A percentile compares a stretch with the other conserved stretches of the same genome.
Evolutionary conservation across 2,113 vertebrate species (phyloP).

Genomic region (Carassius gibelio): DNA sequence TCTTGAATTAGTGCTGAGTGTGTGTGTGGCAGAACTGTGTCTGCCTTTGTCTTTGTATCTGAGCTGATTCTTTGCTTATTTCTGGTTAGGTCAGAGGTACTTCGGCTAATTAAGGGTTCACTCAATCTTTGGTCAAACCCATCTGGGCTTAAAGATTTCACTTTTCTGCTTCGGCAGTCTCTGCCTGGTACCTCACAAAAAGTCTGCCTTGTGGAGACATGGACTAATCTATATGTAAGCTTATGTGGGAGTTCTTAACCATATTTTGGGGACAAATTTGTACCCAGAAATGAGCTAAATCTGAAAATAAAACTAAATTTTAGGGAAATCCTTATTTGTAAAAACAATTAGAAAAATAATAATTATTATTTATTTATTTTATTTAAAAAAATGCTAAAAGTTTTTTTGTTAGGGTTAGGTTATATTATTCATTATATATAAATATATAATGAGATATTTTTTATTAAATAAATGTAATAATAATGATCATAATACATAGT

Average conservation of each 20-base stretch:
- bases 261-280: not conserved
- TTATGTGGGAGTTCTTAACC: not conserved
- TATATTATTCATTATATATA: too few relatives aligned
- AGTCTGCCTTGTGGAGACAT: slow-evolving; percentile 66
- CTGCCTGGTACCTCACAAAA: slow-evolving; percentile 89
- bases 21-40: slow-evolving; percentile 82
- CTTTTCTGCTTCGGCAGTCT: slow-evolving; percentile 78
- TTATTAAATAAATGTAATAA: too few relatives aligned
- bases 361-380: too few relatives aligned
- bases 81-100: slow-evolving; percentile 87
- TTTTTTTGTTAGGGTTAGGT: not conserved
- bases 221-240: slow-evolving; percentile 74
- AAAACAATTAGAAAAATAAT: too few relatives aligned
- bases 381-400: not conserved
- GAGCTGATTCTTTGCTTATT: slow-evolving; percentile 85
- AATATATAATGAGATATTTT: too few relatives aligned
- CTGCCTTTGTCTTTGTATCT: slow-evolving; percentile 81
- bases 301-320: not conserved
- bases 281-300: not conserved
- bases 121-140: slow-evolving; percentile 80
- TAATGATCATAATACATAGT: too few relatives aligned
- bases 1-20: slow-evolving; percentile 82
- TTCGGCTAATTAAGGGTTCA: slow-evolving; percentile 86
- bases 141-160: slow-evolving; percentile 86
- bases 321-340: not conserved